Evolutionary conservation across 23 tunicate species (phyloP).

Genomic region (Clavelina lepadiformis): DNA sequence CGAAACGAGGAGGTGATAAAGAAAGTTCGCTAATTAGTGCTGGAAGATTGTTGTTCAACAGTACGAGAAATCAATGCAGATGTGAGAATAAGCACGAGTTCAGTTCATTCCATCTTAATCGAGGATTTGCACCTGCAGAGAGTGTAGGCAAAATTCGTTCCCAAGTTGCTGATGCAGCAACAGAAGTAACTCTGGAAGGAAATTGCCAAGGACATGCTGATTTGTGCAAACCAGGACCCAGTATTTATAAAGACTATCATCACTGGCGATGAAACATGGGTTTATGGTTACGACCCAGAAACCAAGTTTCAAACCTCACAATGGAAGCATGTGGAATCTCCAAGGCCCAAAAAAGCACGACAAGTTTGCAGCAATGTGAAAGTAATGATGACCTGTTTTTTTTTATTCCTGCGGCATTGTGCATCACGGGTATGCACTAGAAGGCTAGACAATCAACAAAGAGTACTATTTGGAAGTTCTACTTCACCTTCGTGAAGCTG

Average conservation of each 20-base stretch:
- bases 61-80: constrained; percentile 9
- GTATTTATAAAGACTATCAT: constrained; percentile 13
- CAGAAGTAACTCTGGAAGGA: constrained; percentile 27
- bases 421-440: constrained; percentile 11
- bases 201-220: constrained; percentile 15
- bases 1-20: constrained; percentile 28
- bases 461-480: constrained; percentile 13
- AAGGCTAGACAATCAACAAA: constrained; percentile 19
- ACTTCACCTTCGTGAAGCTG: too few species aligned
- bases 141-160: constrained; percentile 10
- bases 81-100: constrained; percentile 19
- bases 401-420: constrained; percentile 14
- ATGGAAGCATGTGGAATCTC: constrained; percentile 25
- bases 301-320: constrained; percentile 27
- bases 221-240: constrained; percentile 22
- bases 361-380: constrained; percentile 26
- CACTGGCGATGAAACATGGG: constrained; percentile 23
- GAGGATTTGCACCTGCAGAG: constrained; percentile 10
- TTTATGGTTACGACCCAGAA: constrained; percentile 27
- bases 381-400: constrained; percentile 17
- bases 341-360: constrained; percentile 17
- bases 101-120: constrained; percentile 17
- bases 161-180: constrained; percentile 31
- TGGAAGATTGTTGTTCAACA: constrained; percentile 13
- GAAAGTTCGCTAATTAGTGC: constrained; percentile 7